Percentiles rank a stretch among this genome's conserved stretches.
Evolutionary conservation across 2,113 vertebrate species (phyloP).

Genomic region (Azemiops feae): DNA sequence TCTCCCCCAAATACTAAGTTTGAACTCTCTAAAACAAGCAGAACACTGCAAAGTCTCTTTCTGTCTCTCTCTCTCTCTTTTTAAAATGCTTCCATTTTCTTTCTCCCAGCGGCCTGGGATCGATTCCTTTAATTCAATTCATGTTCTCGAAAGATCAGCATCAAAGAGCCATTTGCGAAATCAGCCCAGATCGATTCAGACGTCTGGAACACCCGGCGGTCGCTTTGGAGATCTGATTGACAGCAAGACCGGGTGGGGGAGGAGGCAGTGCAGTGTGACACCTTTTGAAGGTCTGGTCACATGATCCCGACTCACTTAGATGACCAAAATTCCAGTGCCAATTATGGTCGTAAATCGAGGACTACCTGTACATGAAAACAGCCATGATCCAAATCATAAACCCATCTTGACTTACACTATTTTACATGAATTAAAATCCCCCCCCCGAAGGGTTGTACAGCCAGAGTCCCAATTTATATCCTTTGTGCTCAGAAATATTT

Average conservation of each 20-base stretch:
- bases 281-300: too few relatives aligned
- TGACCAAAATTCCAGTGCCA: too few relatives aligned
- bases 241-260: background rate
- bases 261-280: background rate
- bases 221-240: background rate
- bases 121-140: background rate
- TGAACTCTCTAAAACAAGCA: background rate
- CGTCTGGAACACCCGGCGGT: background rate
- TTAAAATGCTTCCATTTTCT: background rate
- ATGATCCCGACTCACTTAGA: too few relatives aligned
- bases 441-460: background rate
- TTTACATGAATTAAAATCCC: background rate
- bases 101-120: background rate
- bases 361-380: accelerated
- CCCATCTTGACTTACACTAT: background rate
- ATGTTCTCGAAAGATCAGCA: background rate
- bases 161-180: background rate
- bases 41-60: background rate
- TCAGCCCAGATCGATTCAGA: background rate
- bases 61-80: background rate
- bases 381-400: background rate
- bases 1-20: background rate
- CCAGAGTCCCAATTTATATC: background rate
- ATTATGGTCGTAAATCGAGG: too few relatives aligned
- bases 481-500: background rate